phyloP scores from a whole-genome alignment of 2,888 invertebrate genomes.

The Pristionchus japonicus region DNA sequence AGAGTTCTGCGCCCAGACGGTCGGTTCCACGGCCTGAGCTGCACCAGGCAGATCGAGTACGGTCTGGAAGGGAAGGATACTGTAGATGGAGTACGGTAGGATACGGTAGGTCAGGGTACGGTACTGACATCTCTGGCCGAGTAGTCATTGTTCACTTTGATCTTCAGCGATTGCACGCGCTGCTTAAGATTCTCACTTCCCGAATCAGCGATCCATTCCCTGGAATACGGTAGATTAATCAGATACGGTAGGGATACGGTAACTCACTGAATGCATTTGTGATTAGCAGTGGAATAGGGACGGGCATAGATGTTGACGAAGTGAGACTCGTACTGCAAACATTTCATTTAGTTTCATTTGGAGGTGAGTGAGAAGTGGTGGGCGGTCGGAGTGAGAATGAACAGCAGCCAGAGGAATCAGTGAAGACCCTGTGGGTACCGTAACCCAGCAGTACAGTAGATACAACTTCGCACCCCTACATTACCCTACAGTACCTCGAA shows the following conservation, averaged over 20 bases:
- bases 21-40: neutral
- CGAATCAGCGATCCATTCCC: slow-evolving; percentile 4
- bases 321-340: slow-evolving; percentile 14
- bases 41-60: slow-evolving; percentile 18
- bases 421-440: neutral
- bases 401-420: neutral
- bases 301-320: slow-evolving; percentile 11
- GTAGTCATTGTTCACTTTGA: slow-evolving; percentile 21
- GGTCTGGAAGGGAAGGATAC: slow-evolving; percentile 7
- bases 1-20: neutral
- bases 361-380: neutral
- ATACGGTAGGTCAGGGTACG: neutral
- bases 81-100: no score
- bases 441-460: neutral
- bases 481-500: slow-evolving; percentile 22
- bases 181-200: slow-evolving; percentile 34
- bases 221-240: neutral
- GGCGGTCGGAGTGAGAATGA: neutral
- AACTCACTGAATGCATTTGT: slow-evolving; percentile 37
- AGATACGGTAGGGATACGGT: neutral
- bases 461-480: neutral
- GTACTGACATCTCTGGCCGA: slow-evolving; percentile 32
- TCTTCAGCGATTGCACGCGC: neutral
- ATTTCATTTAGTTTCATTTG: no score
- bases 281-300: slow-evolving; percentile 31